These are phyloP conservation scores for Holcopasites calliopsidis DNA, from an alignment of 1,140 invertebrate species.

Conservation along the genomic window DNA sequence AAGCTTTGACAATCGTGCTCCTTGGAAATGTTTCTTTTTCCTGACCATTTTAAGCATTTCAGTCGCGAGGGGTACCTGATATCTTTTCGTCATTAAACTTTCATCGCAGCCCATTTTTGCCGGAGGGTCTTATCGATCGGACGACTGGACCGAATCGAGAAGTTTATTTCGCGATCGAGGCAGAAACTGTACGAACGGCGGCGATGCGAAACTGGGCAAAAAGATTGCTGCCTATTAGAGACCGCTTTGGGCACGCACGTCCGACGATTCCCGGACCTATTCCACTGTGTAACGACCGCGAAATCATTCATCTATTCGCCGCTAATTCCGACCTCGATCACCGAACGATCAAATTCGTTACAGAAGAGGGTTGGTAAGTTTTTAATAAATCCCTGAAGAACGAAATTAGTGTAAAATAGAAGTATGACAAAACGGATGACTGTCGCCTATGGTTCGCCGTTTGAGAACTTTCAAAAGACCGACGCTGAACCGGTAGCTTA, in stretches of 20 bases:
- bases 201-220: slow-evolving; percentile 41
- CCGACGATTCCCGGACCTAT: slow-evolving; percentile 39
- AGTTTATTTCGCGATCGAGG: slow-evolving; percentile 22
- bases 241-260: slow-evolving; percentile 60
- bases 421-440: too few relatives aligned
- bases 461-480: background rate
- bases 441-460: background rate
- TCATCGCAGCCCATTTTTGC: slow-evolving; percentile 7
- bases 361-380: too few relatives aligned
- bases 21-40: too few relatives aligned
- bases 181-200: slow-evolving; percentile 36
- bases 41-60: too few relatives aligned
- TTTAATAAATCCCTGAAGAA: too few relatives aligned
- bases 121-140: slow-evolving; percentile 49
- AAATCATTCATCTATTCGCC: slow-evolving; percentile 2
- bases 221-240: slow-evolving; percentile 48
- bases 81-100: background rate
- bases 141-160: slow-evolving; percentile 63
- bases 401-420: too few relatives aligned
- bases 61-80: background rate
- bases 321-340: background rate
- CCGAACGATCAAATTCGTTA: too few relatives aligned
- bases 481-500: background rate
- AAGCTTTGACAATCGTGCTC: too few relatives aligned
- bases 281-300: slow-evolving; percentile 20